Evolutionary conservation across 2,888 invertebrate species (phyloP).

Genomic region (Muschampia plurimacula): DNA sequence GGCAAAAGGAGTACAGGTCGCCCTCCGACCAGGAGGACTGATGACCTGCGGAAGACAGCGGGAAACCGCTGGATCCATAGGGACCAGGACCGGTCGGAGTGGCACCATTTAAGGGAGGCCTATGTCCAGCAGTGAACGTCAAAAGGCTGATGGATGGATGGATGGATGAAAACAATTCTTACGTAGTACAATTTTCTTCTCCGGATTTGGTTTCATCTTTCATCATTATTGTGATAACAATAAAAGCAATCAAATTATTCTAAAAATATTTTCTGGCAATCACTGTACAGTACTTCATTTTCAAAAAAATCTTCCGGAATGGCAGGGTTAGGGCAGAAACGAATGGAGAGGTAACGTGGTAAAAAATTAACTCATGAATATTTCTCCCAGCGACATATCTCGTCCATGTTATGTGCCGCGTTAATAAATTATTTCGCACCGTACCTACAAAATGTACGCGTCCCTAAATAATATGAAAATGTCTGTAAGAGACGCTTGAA

Average conservation of each 20-base stretch:
- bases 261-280: slow-evolving; percentile 1
- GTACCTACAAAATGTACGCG: slow-evolving; percentile 24
- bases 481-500: slow-evolving; percentile 25
- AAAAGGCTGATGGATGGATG: too few relatives aligned
- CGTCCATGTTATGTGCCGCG: slow-evolving; percentile 26
- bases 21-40: too few relatives aligned
- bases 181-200: too few relatives aligned
- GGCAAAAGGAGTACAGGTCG: too few relatives aligned
- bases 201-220: too few relatives aligned
- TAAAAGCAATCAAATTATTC: not conserved
- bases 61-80: too few relatives aligned
- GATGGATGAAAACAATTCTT: too few relatives aligned
- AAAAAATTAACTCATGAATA: slow-evolving; percentile 39
- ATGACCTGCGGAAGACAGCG: too few relatives aligned
- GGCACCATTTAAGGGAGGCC: too few relatives aligned
- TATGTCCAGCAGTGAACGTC: too few relatives aligned
- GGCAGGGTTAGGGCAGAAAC: slow-evolving; percentile 31
- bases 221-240: not conserved
- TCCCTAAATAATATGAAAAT: slow-evolving; percentile 35
- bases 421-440: slow-evolving; percentile 36
- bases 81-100: too few relatives aligned
- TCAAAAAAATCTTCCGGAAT: slow-evolving; percentile 27
- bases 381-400: slow-evolving; percentile 38
- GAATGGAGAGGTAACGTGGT: slow-evolving; percentile 34
- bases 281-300: slow-evolving; percentile 16